phyloP scores from a whole-genome alignment of 2,888 invertebrate species.

The Brachylomia viminalis region DNA sequence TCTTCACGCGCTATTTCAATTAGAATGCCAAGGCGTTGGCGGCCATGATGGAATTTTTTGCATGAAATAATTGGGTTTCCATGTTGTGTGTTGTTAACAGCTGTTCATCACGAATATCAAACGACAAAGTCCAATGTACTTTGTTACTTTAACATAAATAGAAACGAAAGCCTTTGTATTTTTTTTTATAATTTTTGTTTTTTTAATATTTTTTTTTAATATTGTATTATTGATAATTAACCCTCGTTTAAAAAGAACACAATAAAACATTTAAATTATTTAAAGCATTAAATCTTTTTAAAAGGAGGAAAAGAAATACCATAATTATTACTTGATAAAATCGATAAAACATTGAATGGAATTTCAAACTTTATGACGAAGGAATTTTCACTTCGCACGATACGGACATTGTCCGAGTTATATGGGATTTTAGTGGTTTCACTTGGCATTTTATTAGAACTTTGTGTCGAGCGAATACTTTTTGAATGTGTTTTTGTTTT shows the following conservation, averaged over 20 bases:
- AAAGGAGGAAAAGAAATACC: background rate
- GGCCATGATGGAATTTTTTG: slow-evolving; percentile 42
- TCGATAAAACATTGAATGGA: slow-evolving; percentile 11
- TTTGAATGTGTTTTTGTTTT: background rate
- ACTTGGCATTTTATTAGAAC: slow-evolving; percentile 13
- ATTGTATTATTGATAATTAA: no score
- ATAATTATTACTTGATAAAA: slow-evolving; percentile 1
- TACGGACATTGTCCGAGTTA: background rate
- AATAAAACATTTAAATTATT: background rate
- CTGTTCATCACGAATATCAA: slow-evolving; percentile 53
- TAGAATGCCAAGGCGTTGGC: slow-evolving; percentile 51
- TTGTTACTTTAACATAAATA: background rate
- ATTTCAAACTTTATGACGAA: slow-evolving; percentile 11
- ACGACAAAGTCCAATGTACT: background rate
- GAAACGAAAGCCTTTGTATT: background rate
- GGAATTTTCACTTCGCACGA: slow-evolving; percentile 22
- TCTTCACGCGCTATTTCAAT: slow-evolving; percentile 52
- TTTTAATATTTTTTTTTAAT: no score
- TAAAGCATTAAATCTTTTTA: background rate
- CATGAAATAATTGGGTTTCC: slow-evolving; percentile 54
- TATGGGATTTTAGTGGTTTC: slow-evolving; percentile 20
- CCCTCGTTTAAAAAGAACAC: background rate
- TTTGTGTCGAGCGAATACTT: slow-evolving; percentile 11
- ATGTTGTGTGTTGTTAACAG: slow-evolving; percentile 54
- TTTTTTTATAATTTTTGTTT: no score